phyloP scores from a whole-genome alignment of 2,113 vertebrate species.

The Hyperoodon ampullatus region DNA sequence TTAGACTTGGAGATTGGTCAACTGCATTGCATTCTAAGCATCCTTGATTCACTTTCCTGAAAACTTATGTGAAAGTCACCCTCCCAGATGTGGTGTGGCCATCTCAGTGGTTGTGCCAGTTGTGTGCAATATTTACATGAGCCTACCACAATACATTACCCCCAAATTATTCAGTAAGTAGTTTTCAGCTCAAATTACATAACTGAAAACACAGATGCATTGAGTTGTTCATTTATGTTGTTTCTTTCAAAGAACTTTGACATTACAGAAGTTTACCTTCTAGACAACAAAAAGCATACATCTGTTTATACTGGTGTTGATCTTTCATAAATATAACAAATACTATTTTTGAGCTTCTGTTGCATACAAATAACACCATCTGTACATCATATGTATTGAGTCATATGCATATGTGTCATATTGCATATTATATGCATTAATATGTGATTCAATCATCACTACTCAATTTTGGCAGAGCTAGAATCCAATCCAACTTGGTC shows the following conservation, averaged over 20 bases:
- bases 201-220: background rate
- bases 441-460: background rate
- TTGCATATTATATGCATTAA: background rate
- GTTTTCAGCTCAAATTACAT: background rate
- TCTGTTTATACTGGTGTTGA: background rate
- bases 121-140: background rate
- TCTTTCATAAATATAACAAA: background rate
- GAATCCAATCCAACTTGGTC: background rate
- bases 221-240: background rate
- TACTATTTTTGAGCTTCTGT: background rate
- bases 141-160: too few relatives aligned
- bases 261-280: background rate
- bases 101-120: rapidly evolving
- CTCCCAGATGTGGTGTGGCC: background rate
- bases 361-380: background rate
- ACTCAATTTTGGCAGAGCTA: background rate
- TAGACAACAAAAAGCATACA: background rate
- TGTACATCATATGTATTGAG: too few relatives aligned
- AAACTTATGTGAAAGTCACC: background rate
- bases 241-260: background rate
- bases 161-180: background rate
- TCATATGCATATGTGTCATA: too few relatives aligned
- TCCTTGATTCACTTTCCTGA: background rate
- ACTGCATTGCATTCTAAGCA: background rate
- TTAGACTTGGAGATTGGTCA: background rate